Conservation (phyloP, 2,113 vertebrate species). For the Philantomba maxwellii region DNA sequence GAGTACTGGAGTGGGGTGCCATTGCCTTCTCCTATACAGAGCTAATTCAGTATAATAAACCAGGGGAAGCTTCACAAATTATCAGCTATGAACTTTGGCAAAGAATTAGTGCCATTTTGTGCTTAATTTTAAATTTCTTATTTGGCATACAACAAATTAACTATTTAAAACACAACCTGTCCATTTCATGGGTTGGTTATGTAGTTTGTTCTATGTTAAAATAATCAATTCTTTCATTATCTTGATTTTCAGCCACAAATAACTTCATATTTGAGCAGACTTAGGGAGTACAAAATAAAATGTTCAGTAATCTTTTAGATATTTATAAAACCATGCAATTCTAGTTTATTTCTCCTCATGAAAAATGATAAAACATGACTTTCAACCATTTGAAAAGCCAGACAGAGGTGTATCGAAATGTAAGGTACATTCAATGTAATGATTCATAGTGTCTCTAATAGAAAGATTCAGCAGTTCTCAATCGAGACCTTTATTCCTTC, state of each 20-base stretch:
- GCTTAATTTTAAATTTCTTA: constrained; percentile 29
- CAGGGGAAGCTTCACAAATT: constrained; percentile 28
- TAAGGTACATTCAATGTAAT: constrained; percentile 82
- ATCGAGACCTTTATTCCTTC: constrained; percentile 91
- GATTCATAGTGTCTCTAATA: constrained; percentile 92
- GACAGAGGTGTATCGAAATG: constrained; percentile 64
- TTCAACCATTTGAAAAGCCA: constrained; percentile 69
- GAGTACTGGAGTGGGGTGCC: not conserved
- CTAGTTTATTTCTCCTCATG: constrained; percentile 54
- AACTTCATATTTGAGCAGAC: constrained; percentile 38
- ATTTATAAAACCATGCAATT: constrained; percentile 39
- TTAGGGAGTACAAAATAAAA: constrained; percentile 44
- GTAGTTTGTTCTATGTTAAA: constrained; percentile 16
- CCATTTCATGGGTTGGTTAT: not conserved
- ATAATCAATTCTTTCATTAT: constrained; percentile 30
- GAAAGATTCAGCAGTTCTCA: constrained; percentile 98
- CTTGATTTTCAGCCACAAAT: constrained; percentile 23
- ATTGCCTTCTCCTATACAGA: not conserved
- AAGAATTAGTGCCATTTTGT: not conserved
- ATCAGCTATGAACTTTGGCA: constrained; percentile 40
- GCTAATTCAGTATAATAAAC: not conserved
- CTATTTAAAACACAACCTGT: constrained; percentile 31
- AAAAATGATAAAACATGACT: constrained; percentile 61
- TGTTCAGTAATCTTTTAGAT: constrained; percentile 21
- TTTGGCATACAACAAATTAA: not conserved